Evolutionary conservation across 2,113 vertebrate genomes (phyloP).

Genomic region (Pseudolaguvia tuberculata): DNA sequence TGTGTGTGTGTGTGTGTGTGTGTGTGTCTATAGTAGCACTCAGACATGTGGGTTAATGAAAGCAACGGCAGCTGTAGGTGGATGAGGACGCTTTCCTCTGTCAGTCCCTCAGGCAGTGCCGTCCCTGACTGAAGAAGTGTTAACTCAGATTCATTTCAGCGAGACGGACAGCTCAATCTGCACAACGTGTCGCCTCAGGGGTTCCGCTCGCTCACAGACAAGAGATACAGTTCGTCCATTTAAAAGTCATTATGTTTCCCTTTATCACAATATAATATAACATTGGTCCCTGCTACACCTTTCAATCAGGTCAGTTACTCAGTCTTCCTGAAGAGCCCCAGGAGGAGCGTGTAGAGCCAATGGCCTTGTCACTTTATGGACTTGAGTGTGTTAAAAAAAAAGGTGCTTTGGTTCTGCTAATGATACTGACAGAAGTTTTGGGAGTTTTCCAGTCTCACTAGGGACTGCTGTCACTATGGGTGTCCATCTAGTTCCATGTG

Average conservation of each 20-base stretch:
- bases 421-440: slow-evolving; percentile 39
- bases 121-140: slow-evolving; percentile 67
- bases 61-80: slow-evolving; percentile 40
- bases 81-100: slow-evolving; percentile 17
- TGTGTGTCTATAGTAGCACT: neutral
- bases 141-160: slow-evolving; percentile 77
- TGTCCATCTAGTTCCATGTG: slow-evolving; percentile 22
- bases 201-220: slow-evolving; percentile 67
- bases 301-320: slow-evolving; percentile 54
- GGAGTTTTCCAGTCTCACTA: slow-evolving; percentile 14
- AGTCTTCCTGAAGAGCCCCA: slow-evolving; percentile 42
- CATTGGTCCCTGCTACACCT: slow-evolving; percentile 53
- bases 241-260: slow-evolving; percentile 79
- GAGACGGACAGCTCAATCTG: slow-evolving; percentile 82
- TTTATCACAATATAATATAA: slow-evolving; percentile 79
- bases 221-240: slow-evolving; percentile 63
- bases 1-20: slow-evolving; percentile 20
- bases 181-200: slow-evolving; percentile 70
- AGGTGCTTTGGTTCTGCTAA: slow-evolving; percentile 37
- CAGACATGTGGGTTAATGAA: slow-evolving; percentile 43
- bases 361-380: slow-evolving; percentile 45
- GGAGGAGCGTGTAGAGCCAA: slow-evolving; percentile 35
- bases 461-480: slow-evolving; percentile 32
- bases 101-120: slow-evolving; percentile 48
- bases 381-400: slow-evolving; percentile 37